phyloP scores from a whole-genome alignment of 2,113 vertebrate species.

The Acrocephalus kingi region DNA sequence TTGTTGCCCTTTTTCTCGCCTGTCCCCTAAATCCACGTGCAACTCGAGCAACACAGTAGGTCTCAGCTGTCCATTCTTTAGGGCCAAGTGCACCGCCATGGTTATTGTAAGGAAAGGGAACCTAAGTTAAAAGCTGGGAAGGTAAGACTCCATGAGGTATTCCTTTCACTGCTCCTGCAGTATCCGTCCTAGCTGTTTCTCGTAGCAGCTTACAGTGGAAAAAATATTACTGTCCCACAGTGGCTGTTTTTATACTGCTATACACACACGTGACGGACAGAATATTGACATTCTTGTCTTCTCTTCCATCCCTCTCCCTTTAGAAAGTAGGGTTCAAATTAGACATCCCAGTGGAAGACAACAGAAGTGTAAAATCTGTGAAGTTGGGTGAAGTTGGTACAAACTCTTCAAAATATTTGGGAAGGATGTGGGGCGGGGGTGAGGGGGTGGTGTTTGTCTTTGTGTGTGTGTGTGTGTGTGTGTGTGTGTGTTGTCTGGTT shows the following conservation, averaged over 20 bases:
- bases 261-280: background rate
- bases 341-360: background rate
- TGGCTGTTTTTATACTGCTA: background rate
- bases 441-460: no score
- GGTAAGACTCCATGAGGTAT: background rate
- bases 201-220: background rate
- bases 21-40: background rate
- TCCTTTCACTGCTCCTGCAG: background rate
- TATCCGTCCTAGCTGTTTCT: background rate
- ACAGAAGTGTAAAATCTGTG: background rate
- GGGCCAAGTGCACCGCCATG: background rate
- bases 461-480: no score
- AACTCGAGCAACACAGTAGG: background rate
- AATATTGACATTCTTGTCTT: background rate
- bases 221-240: background rate
- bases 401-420: background rate
- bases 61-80: background rate
- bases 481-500: background rate
- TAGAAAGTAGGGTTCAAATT: slow-evolving; percentile 14
- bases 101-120: background rate
- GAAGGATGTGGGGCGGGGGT: background rate
- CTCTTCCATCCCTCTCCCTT: background rate
- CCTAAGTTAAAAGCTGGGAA: background rate
- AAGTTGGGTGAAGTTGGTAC: background rate
- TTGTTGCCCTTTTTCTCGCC: background rate